Base-by-base conservation (phyloP, 2,888 invertebrate genomes). In the Eupithecia inturbata region DNA sequence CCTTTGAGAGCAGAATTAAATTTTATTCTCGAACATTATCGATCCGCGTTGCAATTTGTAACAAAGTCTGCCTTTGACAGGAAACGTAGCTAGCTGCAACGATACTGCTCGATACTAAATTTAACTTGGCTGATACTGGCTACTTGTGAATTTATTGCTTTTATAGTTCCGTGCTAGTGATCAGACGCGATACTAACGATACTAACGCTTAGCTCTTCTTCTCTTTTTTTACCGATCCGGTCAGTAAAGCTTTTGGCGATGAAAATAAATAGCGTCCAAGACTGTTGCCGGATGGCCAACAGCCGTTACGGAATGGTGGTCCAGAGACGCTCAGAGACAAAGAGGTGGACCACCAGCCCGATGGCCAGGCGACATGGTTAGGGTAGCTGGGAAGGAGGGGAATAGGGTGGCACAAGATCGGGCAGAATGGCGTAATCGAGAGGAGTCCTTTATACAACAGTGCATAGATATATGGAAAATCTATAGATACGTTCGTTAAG, bases 31-130 rank as follows among this genome's bases (percentile, higher is more conserved):
- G 10, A 22, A 53, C 22, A 22, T 53, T 53, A 22, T 63, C 28
- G 60, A 28, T 28, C 28, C 16, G 12, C 26, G 31, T 62, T 63
- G 63, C 71, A 71, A 67, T 71, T 67, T 57, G 67, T 67, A 76
- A 74, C 31, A 75, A 75, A 75, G 78, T 75, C 68, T 41, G 74
- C 74, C 60, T 75, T 77, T 75, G 76, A 73, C 78, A 77, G 75
- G 72, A 78, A 78, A 76, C 62, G 67, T 60, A 60, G 14, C 66
- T 60, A 60, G 14, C 66, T n/a, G 36, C 63, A 33, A 33, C n/a
- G 33, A 19, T n/a, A n/a, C 19, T 57, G 36, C 33, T 63, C 33
- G 12, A n/a, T 64, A 64, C 63, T 64, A 64, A 64, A 64, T 64
- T 64, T 64, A 64, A 64, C 36, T 19, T 36, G n/a, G 10, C 36